A percentile compares a stretch with the other conserved stretches of the same genome.
These are phyloP conservation scores for Digitonthophagus gazella DNA, from an alignment of 2,888 invertebrate genomes.

Conservation along the genomic window DNA sequence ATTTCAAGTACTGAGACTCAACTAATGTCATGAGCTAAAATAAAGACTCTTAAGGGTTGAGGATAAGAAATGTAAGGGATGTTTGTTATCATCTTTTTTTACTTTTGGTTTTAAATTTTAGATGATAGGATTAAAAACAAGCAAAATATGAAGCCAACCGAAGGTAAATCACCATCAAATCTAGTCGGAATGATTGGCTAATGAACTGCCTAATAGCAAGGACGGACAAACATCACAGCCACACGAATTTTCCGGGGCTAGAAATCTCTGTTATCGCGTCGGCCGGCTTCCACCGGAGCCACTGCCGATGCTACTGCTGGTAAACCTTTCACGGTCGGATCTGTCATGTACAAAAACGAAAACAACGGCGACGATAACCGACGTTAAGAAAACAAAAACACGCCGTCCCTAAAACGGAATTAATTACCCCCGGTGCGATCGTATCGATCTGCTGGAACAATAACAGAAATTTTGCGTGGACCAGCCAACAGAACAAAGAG, in stretches of 20 bases:
- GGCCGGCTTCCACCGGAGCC: background rate
- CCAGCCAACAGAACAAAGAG: background rate
- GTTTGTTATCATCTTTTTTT: too few relatives aligned
- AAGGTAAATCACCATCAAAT: background rate
- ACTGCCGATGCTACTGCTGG: too few relatives aligned
- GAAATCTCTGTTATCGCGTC: background rate
- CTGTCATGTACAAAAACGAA: background rate
- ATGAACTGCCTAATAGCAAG: background rate
- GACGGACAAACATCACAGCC: background rate
- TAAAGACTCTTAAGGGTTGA: too few relatives aligned
- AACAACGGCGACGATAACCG: conserved; percentile 10
- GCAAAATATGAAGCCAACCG: background rate
- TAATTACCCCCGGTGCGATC: conserved; percentile 9
- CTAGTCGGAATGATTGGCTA: background rate
- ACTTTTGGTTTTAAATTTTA: too few relatives aligned
- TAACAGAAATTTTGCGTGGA: background rate
- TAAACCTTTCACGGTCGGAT: background rate
- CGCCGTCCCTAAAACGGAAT: conserved; percentile 11
- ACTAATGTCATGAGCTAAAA: too few relatives aligned
- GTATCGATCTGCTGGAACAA: background rate
- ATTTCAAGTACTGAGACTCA: too few relatives aligned
- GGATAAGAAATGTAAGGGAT: too few relatives aligned
- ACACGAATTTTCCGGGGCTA: background rate
- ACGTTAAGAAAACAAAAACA: conserved; percentile 21
- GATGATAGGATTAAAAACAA: too few relatives aligned